Conservation (phyloP, 2,113 vertebrate species). For the Nothobranchius furzeri region DNA sequence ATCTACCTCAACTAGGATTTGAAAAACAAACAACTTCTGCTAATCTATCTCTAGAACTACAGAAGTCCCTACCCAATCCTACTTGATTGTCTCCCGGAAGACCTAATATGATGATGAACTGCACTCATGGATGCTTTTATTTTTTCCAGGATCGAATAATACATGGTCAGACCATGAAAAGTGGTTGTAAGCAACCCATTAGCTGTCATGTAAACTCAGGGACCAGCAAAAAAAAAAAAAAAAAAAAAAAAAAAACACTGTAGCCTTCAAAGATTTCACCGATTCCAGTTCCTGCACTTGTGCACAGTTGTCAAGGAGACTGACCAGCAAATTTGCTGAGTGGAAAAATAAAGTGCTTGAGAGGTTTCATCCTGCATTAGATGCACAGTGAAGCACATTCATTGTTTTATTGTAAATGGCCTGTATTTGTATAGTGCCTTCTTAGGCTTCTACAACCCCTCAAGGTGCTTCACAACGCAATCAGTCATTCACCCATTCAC, state of each 20-base stretch:
- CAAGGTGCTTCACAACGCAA: too few species aligned
- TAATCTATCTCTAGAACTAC: conserved; percentile 29
- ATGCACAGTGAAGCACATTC: conserved; percentile 1
- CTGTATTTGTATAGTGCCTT: too few species aligned
- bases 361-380: conserved; percentile 10
- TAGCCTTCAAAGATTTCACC: conserved; percentile 20
- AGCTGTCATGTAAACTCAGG: conserved; percentile 45
- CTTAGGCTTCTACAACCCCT: too few species aligned
- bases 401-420: conserved; percentile 2
- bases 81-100: conserved; percentile 21
- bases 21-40: conserved; percentile 51
- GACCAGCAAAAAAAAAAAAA: conserved; percentile 24
- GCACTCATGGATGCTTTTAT: conserved; percentile 31
- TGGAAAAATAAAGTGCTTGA: conserved; percentile 14
- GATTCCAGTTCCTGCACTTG: conserved; percentile 30
- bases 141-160: conserved; percentile 35
- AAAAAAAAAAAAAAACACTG: conserved; percentile 19
- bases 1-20: conserved; percentile 56
- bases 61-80: conserved; percentile 7
- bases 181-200: conserved; percentile 45
- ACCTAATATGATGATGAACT: conserved; percentile 25
- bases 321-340: conserved; percentile 15
- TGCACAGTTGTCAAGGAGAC: conserved; percentile 31
- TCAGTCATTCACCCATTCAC: too few species aligned
- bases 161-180: conserved; percentile 15